Evolutionary conservation across 2,113 vertebrate species (phyloP), one percentile per base, ranked within the genome.

Genomic region (Myocastor coypus): DNA sequence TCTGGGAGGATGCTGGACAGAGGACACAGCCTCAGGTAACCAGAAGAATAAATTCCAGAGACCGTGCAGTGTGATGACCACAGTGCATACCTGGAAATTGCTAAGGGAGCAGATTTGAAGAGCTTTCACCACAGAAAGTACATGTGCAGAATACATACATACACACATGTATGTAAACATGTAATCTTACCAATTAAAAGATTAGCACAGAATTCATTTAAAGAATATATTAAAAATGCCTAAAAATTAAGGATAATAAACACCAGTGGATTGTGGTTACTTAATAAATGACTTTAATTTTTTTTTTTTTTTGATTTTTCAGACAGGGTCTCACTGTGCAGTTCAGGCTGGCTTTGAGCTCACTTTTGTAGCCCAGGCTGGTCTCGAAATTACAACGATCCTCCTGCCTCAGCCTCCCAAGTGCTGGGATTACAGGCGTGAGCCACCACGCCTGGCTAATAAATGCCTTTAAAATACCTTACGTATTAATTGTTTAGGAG

Each of bases 221-320:
- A 14, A 75, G 40, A 17, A 83, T 30, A 7, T 64, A 6, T 64
- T 89, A 88, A 94, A 42, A 94, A 94, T 73, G 17, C 85, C 83
- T 88, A 81, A 90, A 95, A 94, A 61, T 78, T 6, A 96, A 93
- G 32, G 82, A 19, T 73, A 95, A 95, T 84, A 80, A n/a, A 57
- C 17, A 57, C 17, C 55, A 94, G 71, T 75, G 24, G 42, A 95
- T 34, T 94, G 50, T 17, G 88, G 26, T 89, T 26, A 16, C 16
- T 86, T 89, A 77, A 28, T 86, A 91, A 86, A 57, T 34, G 69
- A 13, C 71, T 6, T 91, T 61, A 84, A 88, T n/a, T n/a, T n/a
- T n/a, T n/a, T n/a, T n/a, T n/a, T n/a, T n/a, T n/a, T n/a, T n/a
- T n/a, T n/a, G n/a, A n/a, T n/a, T n/a, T n/a, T n/a, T n/a, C n/a